A percentile compares a stretch with the other conserved stretches of the same genome.
These are phyloP conservation scores for Spheniscus mendiculus DNA, from an alignment of 2,113 vertebrate species.

Conservation along the genomic window DNA sequence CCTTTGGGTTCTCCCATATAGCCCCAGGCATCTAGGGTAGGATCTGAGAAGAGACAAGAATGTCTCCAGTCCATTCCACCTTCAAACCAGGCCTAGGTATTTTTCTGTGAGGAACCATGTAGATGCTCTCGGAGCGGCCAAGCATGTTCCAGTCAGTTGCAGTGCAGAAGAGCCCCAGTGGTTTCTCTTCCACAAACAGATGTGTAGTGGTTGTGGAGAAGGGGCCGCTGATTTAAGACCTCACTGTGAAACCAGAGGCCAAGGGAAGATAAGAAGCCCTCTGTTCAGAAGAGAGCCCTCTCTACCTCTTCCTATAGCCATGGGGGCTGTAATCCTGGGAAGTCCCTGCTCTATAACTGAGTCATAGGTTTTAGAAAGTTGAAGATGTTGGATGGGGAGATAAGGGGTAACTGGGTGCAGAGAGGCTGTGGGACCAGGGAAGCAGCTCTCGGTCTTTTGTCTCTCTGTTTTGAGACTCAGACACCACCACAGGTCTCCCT, in stretches of 20 bases:
- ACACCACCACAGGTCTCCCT: not conserved
- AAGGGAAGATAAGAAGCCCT: not conserved
- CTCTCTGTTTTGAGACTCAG: not conserved
- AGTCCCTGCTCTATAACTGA: not conserved
- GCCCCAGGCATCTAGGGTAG: not conserved
- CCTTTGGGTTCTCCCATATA: not conserved
- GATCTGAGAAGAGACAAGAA: not conserved
- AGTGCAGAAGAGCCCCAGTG: not conserved
- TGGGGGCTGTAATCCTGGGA: not conserved
- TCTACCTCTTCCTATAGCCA: not conserved
- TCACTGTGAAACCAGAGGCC: not conserved
- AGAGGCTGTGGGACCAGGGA: not conserved
- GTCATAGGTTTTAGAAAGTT: not conserved
- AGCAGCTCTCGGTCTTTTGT: not conserved
- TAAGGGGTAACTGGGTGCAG: not conserved
- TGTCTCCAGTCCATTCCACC: not conserved
- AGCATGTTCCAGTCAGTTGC: not conserved
- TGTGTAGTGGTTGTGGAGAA: not conserved
- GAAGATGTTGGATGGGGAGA: not conserved
- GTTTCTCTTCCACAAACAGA: not conserved
- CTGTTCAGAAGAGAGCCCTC: not conserved
- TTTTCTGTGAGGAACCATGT: not conserved
- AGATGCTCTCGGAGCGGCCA: not conserved
- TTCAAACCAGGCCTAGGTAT: not conserved
- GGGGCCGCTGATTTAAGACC: not conserved